These are phyloP conservation scores for Pogonocherus hispidulus DNA, from an alignment of 2,888 invertebrate genomes.

Conservation along the genomic window DNA sequence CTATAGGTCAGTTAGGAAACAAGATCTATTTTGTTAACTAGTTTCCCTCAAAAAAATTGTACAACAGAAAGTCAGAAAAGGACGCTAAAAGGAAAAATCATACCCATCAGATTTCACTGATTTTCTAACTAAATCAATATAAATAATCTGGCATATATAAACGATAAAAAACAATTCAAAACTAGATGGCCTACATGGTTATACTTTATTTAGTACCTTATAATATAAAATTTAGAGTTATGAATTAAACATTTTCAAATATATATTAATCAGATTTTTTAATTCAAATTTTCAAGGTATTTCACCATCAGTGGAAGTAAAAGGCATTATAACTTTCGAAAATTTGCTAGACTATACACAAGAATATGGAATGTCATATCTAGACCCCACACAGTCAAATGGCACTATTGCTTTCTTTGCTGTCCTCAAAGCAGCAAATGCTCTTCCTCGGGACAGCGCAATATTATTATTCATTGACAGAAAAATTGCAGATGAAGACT, in stretches of 20 bases:
- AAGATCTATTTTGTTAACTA: too few species aligned
- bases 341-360: constrained; percentile 37
- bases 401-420: constrained; percentile 74
- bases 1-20: too few species aligned
- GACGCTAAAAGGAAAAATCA: too few species aligned
- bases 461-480: constrained; percentile 75
- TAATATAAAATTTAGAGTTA: too few species aligned
- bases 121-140: too few species aligned
- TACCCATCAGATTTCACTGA: too few species aligned
- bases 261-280: neutral
- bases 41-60: constrained; percentile 8
- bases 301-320: constrained; percentile 53
- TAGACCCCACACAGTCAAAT: constrained; percentile 52
- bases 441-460: constrained; percentile 76
- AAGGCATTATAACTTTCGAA: constrained; percentile 47
- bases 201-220: too few species aligned
- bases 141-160: too few species aligned
- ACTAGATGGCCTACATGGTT: too few species aligned
- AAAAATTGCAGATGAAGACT: constrained; percentile 71
- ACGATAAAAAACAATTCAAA: neutral
- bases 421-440: constrained; percentile 73
- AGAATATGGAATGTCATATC: constrained; percentile 34
- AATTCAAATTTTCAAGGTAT: constrained; percentile 50
- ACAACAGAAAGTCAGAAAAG: too few species aligned
- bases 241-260: neutral